phyloP scores from a whole-genome alignment of 2,797 vertebrate genomes.

The Pseudocheirus occidentalis region DNA sequence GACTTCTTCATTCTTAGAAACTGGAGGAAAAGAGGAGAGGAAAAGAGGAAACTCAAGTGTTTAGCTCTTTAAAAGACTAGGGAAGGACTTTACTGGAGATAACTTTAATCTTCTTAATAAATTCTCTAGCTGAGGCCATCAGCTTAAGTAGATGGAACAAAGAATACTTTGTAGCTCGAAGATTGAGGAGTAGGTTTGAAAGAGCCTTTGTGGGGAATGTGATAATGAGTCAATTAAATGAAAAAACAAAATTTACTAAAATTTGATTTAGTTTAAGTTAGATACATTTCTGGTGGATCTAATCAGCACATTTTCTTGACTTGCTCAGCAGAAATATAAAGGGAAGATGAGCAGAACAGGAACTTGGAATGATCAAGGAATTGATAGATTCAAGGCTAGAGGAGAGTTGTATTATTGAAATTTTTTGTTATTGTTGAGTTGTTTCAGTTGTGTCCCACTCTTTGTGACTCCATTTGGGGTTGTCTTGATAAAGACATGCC shows the following conservation, averaged over 20 bases:
- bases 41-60: background rate
- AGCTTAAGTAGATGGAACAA: background rate
- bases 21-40: background rate
- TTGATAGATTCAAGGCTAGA: background rate
- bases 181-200: background rate
- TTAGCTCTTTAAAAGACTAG: background rate
- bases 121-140: background rate
- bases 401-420: background rate
- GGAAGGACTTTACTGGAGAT: background rate
- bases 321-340: background rate
- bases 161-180: background rate
- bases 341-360: background rate
- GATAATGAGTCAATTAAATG: background rate
- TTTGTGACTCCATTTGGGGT: too few relatives aligned
- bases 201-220: background rate
- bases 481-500: too few relatives aligned
- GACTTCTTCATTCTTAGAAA: background rate
- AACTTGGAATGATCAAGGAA: background rate
- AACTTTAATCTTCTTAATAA: background rate
- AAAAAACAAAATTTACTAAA: background rate
- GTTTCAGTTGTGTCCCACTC: background rate
- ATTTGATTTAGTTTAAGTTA: background rate
- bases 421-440: background rate
- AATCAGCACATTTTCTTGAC: background rate
- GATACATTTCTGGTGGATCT: background rate